Evolutionary conservation across 2,888 invertebrate genomes (phyloP), one percentile per base, ranked within the genome.

Genomic region (Tenthredo notha): DNA sequence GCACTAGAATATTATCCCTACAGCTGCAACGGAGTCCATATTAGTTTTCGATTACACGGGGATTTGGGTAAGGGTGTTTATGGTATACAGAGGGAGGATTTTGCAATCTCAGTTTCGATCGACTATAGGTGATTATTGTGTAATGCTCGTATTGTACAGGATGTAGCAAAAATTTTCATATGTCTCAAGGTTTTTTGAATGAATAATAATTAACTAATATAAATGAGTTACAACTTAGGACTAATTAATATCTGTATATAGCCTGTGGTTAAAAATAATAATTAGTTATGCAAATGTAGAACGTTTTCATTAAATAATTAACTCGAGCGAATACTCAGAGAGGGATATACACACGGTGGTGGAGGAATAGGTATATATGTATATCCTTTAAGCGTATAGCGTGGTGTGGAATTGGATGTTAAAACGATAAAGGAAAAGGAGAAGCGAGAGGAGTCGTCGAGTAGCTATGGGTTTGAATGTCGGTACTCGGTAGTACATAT

Each of bases 401-500:
- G 21, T 74, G 21, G 21, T 18, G 25, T 74, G 25, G 77, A 12
- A 50, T 77, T 15, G 50, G n/a, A 77, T 25, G 50, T 33, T 9
- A 12, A 50, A 29, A 77, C 47, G 50, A 43, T 10, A 7, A 50
- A 25, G 25, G 9, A 54, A 7, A 9, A 54, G 7, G 25, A 29
- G 6, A 37, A 37, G 37, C 37, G 37, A 37, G 61, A 43, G 9
- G 18, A 43, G 74, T 43, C n/a, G 74, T 43, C n/a, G 21, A 6
- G 33, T 29, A 7, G 6, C 29, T 67, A 37, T 37, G 29, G 7
- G 15, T 9, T 9, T 86, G 75, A 85, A 61, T 84, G 86, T 54
- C 29, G 33, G 77, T 50, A 83, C 80, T 54, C 29, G 33, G 77
- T 50, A 83, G 77, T 50, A 83, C 80, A 67, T 25, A 65, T 87